phyloP scores from a whole-genome alignment of 2,113 vertebrate genomes.

The Actenoides lindsayi region DNA sequence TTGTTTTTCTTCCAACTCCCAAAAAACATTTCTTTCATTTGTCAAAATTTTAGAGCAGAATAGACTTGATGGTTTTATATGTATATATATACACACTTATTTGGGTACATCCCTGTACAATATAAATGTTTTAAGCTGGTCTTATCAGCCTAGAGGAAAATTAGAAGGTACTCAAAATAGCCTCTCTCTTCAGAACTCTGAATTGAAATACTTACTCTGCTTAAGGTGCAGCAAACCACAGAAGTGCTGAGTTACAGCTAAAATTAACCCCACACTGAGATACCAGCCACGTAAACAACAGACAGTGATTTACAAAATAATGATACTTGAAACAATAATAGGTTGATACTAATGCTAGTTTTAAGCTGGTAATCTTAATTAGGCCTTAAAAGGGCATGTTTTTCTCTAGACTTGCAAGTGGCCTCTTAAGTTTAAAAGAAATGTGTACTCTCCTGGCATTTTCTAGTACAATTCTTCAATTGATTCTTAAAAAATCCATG shows the following conservation, averaged over 20 bases:
- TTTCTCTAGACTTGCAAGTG: constrained; percentile 29
- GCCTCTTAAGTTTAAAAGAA: constrained; percentile 61
- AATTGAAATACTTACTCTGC: neutral
- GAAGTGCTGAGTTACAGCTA: neutral
- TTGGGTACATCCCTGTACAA: accelerated
- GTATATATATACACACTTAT: accelerated
- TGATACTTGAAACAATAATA: neutral
- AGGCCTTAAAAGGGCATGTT: neutral
- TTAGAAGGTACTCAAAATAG: neutral
- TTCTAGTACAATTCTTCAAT: constrained; percentile 51
- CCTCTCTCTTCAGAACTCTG: neutral
- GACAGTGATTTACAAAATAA: neutral
- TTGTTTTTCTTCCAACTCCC: neutral
- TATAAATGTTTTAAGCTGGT: neutral
- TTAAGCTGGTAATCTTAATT: neutral
- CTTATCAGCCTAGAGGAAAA: neutral
- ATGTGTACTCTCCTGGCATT: constrained; percentile 55
- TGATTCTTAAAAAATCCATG: constrained; percentile 1
- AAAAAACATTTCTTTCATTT: neutral
- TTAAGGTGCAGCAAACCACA: neutral
- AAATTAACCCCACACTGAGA: neutral
- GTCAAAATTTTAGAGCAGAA: neutral
- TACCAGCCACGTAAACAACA: neutral
- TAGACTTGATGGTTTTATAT: neutral
- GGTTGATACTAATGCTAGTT: neutral